Evolutionary conservation across 2,888 invertebrate species (phyloP).

Genomic region (Geophilus truncorum): DNA sequence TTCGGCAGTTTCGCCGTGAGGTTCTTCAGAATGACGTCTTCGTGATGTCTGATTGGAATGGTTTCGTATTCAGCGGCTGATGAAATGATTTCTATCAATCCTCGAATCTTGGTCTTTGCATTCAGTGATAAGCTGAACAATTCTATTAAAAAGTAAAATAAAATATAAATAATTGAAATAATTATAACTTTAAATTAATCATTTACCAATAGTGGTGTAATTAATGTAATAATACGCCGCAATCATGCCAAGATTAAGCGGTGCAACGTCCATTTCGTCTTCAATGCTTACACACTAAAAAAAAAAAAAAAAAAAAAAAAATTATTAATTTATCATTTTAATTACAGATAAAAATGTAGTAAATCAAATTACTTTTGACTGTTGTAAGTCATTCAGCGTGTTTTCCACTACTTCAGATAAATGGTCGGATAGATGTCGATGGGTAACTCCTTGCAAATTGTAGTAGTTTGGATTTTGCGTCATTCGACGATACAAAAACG

Average conservation of each 20-base stretch:
- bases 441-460: conserved; percentile 86
- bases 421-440: conserved; percentile 96
- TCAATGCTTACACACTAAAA: conserved; percentile 83
- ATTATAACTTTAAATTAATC: background rate
- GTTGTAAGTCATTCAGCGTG: conserved; percentile 87
- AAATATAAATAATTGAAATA: background rate
- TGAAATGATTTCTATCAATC: conserved; percentile 94
- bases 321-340: background rate
- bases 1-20: conserved; percentile 59
- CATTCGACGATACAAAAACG: conserved; percentile 90
- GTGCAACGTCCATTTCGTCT: conserved; percentile 95
- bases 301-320: conserved; percentile 31
- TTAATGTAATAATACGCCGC: conserved; percentile 99
- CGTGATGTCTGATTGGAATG: conserved; percentile 89
- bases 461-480: conserved; percentile 99
- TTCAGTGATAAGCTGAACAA: conserved; percentile 95
- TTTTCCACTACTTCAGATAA: conserved; percentile 96
- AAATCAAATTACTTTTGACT: conserved; percentile 62
- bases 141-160: conserved; percentile 58
- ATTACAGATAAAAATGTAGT: conserved; percentile 24
- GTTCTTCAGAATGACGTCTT: conserved; percentile 74
- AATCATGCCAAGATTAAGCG: conserved; percentile 98
- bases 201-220: conserved; percentile 89
- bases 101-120: conserved; percentile 94
- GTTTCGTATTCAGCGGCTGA: conserved; percentile 95